Base-by-base conservation (phyloP, 2,797 vertebrate species). In the Aldrovandia affinis region DNA sequence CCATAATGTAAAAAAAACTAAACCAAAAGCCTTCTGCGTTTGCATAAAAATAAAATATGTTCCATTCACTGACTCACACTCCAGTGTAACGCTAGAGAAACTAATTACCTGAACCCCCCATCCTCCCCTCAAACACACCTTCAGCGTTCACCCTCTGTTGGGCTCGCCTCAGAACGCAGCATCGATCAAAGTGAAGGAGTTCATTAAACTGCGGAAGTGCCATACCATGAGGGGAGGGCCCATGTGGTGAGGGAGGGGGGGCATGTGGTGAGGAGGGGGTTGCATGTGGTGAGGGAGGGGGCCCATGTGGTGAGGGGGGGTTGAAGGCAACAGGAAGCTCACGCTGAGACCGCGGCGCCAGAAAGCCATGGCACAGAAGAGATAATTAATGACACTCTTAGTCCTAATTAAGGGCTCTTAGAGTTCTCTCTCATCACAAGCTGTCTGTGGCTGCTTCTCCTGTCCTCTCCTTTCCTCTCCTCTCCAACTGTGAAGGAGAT, bases 391-490 rank as follows among this genome's bases (percentile, higher is more conserved):
- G 95, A 90, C 94, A 89, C 92, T 96, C 94, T 96, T 94, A 96
- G 93, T 96, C 95, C 96, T 98, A 98, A 98, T 98, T 98, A 98
- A 98, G 98, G 97, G 95, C 96, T 96, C 96, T 97, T 96, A 97
- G 94, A 95, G n/a, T n/a, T n/a, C 97, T 96, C 96, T 96, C 86
- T 92, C 88, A 93, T 93, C 95, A 96, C 96, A 96, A 95, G 96
- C 95, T 92, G 95, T 93, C 89, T 93, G 92, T 97, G 98, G 96
- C 96, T 98, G 97, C 91, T 96, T 93, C 92, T 22, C 81, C 87
- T 90, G 89, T 88, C 88, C 91, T 94, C 88, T n/a, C n/a, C n/a
- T n/a, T n/a, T n/a, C n/a, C n/a, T n/a, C n/a, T n/a, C n/a, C n/a
- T n/a, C n/a, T n/a, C n/a, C n/a, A n/a, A 89, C 86, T 90, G 93